Base-by-base conservation (phyloP, 2,888 invertebrate species). In the Rotaria magnacalcarata region DNA sequence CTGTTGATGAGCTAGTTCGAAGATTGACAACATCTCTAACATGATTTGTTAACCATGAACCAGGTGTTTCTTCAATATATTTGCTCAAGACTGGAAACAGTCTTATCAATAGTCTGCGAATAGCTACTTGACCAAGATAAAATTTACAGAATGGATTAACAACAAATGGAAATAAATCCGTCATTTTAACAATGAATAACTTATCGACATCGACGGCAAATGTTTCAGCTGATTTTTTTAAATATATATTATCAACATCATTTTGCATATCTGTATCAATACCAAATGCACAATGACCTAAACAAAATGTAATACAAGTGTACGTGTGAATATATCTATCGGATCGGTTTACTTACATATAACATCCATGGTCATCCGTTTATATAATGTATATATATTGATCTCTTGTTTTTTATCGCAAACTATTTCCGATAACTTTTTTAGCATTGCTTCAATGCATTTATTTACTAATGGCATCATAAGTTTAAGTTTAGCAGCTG, bases 241-340 rank as follows among this genome's bases (percentile, higher is more conserved):
- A 14, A 47, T 47, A 80, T 24, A 21, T 7, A 43, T 43, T 47
- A 47, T 80, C 8, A n/a, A 16, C 8, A 80, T 80, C 47, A 21
- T 43, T 47, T 47, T 80, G 43, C 47, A 47, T 47, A 80, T 80
- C 47, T 0, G 80, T 24, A 80, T 80, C 80, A 43, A 80, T 80
- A n/a, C 80, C 80, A n/a, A 80, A 47, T 47, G 80, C 80, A 47
- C 80, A 80, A 47, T 47, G 80, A 24, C 80, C 47, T 67, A 19
- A 27, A 67, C 11, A 41, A 2, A 19, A 19, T 16, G 16, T 0
- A 5, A 34, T 34, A 16, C 14, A 2, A 34, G 19, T 16, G 4
- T 34, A 5, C 11, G 11, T 34, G 5, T 14, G 14, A 34, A 67
- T 10, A n/a, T n/a, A 60, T 4, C 10, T 24, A n/a, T n/a, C n/a